Conservation (phyloP, 1,140 invertebrate species). For the Druon quercuslanigerum region DNA sequence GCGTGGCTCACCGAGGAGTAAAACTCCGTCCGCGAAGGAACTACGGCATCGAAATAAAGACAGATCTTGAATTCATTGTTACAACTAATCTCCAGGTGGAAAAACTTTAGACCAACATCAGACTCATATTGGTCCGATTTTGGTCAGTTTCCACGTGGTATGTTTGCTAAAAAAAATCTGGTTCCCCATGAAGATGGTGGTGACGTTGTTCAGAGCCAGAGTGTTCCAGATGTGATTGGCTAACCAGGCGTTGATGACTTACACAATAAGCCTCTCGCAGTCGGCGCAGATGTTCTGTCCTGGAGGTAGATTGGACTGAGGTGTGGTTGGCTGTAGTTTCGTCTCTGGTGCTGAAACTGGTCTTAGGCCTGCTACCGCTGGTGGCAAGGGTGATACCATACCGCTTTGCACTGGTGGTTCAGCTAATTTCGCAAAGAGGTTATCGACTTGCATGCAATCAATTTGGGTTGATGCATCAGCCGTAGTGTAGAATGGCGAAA, state of each 20-base stretch:
- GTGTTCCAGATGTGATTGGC: constrained; percentile 4
- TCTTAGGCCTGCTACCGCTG: constrained; percentile 76
- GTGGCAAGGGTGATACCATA: constrained; percentile 72
- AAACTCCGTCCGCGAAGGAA: constrained; percentile 77
- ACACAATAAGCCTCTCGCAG: constrained; percentile 95
- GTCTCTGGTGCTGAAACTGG: constrained; percentile 84
- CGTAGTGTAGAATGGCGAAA: neutral
- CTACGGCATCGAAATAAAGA: constrained; percentile 65
- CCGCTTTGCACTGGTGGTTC: constrained; percentile 72
- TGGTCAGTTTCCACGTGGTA: neutral
- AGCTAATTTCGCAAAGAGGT: constrained; percentile 58
- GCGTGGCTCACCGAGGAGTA: constrained; percentile 80
- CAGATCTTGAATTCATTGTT: constrained; percentile 14
- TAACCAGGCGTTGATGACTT: constrained; percentile 77
- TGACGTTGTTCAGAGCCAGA: constrained; percentile 18
- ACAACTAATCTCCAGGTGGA: neutral
- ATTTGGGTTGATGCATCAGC: neutral
- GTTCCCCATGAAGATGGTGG: neutral
- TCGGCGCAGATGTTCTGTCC: constrained; percentile 95
- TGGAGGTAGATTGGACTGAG: constrained; percentile 83
- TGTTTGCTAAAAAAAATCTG: neutral
- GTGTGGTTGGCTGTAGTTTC: constrained; percentile 67
- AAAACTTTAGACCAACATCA: neutral
- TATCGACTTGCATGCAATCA: constrained; percentile 47
- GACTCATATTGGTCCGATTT: neutral